A percentile compares a stretch with the other conserved stretches of the same genome.
These are phyloP conservation scores for Rallus crepitans DNA, from an alignment of 2,797 vertebrate genomes.

Conservation along the genomic window DNA sequence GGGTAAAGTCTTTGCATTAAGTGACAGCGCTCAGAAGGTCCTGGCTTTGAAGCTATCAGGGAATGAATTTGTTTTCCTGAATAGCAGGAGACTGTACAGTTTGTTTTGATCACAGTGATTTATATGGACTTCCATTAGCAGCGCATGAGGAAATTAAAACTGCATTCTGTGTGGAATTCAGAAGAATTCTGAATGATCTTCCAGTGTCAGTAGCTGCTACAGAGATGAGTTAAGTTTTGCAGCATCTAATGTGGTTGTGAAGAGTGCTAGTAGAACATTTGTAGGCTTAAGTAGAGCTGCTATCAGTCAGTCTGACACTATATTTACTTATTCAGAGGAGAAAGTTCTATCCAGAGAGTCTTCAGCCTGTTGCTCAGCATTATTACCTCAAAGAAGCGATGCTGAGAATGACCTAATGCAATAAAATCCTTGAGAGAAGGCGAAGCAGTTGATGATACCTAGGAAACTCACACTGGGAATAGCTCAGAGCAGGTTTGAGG, in stretches of 20 bases:
- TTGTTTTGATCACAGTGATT: background rate
- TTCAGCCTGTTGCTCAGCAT: background rate
- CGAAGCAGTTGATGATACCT: background rate
- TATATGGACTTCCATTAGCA: background rate
- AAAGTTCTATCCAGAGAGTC: background rate
- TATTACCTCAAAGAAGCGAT: background rate
- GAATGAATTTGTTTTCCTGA: background rate
- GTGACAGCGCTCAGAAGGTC: background rate
- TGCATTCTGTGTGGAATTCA: background rate
- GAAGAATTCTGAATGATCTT: background rate
- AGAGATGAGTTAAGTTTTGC: background rate
- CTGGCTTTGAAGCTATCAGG: background rate
- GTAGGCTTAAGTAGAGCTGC: background rate
- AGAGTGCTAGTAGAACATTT: background rate
- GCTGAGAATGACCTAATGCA: background rate
- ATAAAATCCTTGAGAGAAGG: background rate
- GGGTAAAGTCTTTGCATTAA: background rate
- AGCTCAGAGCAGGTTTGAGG: background rate
- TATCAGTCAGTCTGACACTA: background rate
- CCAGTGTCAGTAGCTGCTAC: background rate
- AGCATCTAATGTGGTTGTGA: background rate
- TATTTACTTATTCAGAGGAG: background rate
- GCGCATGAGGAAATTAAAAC: background rate
- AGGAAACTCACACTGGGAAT: background rate
- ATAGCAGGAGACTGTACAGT: background rate